phyloP scores from a whole-genome alignment of 2,113 vertebrate genomes.

The Hydropotes inermis region DNA sequence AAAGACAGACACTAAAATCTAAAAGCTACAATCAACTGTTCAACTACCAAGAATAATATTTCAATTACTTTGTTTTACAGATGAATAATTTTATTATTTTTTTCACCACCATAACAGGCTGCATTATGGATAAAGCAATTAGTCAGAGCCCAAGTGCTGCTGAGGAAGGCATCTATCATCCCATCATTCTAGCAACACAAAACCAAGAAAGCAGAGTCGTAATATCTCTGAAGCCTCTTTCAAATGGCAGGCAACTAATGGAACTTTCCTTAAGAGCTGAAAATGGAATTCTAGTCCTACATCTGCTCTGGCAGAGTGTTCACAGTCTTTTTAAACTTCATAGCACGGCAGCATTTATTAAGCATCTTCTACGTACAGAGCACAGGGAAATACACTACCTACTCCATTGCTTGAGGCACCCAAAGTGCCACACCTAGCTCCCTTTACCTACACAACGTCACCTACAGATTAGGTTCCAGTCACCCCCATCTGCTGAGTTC shows the following conservation, averaged over 20 bases:
- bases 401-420: neutral
- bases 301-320: neutral
- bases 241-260: neutral
- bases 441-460: neutral
- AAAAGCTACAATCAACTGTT: neutral
- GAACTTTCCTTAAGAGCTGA: neutral
- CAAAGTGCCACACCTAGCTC: neutral
- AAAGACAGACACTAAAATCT: neutral
- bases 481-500: neutral
- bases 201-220: neutral
- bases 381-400: neutral
- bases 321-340: neutral
- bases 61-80: neutral
- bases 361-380: neutral
- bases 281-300: neutral
- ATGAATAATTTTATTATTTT: neutral
- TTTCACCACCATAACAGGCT: neutral
- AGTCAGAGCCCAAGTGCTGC: neutral
- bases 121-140: neutral
- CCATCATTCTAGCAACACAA: neutral
- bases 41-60: neutral
- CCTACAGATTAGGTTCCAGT: neutral
- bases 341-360: neutral
- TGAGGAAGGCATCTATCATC: neutral
- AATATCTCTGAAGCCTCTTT: neutral